Evolutionary conservation across 2,888 invertebrate genomes (phyloP).

Genomic region (Automeris io): DNA sequence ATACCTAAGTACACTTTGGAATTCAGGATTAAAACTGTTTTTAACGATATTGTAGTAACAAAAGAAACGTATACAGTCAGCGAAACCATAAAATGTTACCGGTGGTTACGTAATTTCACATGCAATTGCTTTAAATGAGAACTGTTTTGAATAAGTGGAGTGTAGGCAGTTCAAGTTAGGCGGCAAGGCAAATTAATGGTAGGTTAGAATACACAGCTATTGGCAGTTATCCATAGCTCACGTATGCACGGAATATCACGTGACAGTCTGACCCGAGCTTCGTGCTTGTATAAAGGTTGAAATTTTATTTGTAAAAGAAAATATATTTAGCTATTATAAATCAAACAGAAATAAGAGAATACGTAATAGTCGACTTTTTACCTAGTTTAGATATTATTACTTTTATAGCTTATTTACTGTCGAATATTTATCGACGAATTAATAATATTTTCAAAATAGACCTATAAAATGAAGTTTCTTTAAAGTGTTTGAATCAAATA

Average conservation of each 20-base stretch:
- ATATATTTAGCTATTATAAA: too few relatives aligned
- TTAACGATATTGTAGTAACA: too few relatives aligned
- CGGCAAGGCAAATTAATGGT: constrained; percentile 32
- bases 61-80: too few relatives aligned
- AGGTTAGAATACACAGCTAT: constrained; percentile 48
- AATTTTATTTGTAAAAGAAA: background rate
- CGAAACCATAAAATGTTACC: background rate
- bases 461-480: too few relatives aligned
- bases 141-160: constrained; percentile 2
- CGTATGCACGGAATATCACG: constrained; percentile 41
- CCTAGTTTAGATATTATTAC: background rate
- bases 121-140: constrained; percentile 1
- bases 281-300: constrained; percentile 14
- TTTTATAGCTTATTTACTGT: too few relatives aligned
- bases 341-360: too few relatives aligned
- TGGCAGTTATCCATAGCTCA: constrained; percentile 54
- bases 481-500: too few relatives aligned
- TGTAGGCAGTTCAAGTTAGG: constrained; percentile 2
- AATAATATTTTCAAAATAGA: too few relatives aligned
- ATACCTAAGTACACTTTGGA: too few relatives aligned
- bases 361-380: too few relatives aligned
- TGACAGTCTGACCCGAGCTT: constrained; percentile 31
- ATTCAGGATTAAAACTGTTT: too few relatives aligned
- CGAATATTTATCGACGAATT: too few relatives aligned
- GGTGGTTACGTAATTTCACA: background rate